Evolutionary conservation across 2,797 vertebrate genomes (phyloP).

Genomic region (Coreius guichenoti): DNA sequence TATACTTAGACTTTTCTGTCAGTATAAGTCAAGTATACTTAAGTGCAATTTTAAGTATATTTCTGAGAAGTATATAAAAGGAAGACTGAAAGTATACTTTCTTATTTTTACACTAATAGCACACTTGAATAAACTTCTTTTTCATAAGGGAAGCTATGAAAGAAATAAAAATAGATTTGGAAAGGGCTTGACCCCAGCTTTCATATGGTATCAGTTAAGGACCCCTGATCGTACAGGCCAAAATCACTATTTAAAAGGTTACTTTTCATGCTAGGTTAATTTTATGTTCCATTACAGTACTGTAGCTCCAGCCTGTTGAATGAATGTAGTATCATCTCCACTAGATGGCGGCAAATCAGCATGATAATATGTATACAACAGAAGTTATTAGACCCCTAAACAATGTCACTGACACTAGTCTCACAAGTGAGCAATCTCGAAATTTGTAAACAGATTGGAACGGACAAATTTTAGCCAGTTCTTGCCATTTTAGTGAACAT

Average conservation of each 20-base stretch:
- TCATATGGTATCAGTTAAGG: too few species aligned
- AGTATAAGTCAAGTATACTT: too few species aligned
- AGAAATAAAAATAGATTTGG: too few species aligned
- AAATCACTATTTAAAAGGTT: background rate
- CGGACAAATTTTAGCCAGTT: background rate
- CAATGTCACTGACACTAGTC: background rate
- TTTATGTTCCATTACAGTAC: background rate
- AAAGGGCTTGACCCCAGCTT: too few species aligned
- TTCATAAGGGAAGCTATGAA: too few species aligned
- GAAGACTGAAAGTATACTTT: too few species aligned
- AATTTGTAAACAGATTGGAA: background rate
- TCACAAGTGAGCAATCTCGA: background rate
- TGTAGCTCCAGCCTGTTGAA: background rate
- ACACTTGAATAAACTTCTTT: too few species aligned
- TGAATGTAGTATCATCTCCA: background rate
- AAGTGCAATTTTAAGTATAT: too few species aligned
- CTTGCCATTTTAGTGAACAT: background rate
- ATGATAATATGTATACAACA: background rate
- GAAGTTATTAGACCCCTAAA: background rate
- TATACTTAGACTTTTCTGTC: too few species aligned
- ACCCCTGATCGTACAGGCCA: background rate
- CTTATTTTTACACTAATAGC: too few species aligned
- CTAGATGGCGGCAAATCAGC: background rate
- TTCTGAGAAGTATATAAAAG: too few species aligned
- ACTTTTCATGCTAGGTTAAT: background rate